phyloP scores from a whole-genome alignment of 2,888 invertebrate species.

The Hedya salicella region DNA sequence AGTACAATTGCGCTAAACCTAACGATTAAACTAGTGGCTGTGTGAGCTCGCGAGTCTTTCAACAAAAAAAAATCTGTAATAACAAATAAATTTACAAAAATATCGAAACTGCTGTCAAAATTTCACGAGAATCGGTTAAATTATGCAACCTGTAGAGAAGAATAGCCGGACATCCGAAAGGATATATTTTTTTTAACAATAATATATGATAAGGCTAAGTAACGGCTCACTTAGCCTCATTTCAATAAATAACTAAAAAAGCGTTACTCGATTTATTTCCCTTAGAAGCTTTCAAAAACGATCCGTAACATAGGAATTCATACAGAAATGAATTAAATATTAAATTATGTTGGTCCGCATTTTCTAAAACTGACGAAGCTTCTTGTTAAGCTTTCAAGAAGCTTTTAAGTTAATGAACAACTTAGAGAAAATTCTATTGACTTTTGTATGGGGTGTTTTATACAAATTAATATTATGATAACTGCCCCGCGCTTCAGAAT shows the following conservation, averaged over 20 bases:
- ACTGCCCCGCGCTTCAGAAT: constrained; percentile 38
- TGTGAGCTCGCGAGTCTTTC: too few relatives aligned
- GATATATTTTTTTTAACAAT: too few relatives aligned
- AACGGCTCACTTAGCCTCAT: background rate
- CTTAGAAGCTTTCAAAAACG: constrained; percentile 69
- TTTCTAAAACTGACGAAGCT: constrained; percentile 81
- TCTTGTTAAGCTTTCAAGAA: constrained; percentile 82
- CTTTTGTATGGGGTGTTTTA: constrained; percentile 63
- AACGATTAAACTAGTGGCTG: too few relatives aligned
- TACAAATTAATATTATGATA: constrained; percentile 57
- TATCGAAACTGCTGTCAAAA: too few relatives aligned
- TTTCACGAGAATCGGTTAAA: too few relatives aligned
- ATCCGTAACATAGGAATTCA: constrained; percentile 71
- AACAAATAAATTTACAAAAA: too few relatives aligned
- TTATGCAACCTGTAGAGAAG: too few relatives aligned
- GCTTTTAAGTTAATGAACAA: constrained; percentile 84
- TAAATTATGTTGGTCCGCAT: constrained; percentile 81
- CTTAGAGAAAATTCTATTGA: constrained; percentile 79
- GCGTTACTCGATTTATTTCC: constrained; percentile 50
- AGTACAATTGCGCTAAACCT: too few relatives aligned
- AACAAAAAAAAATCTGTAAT: too few relatives aligned
- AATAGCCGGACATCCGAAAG: too few relatives aligned
- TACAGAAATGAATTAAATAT: constrained; percentile 83
- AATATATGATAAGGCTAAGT: too few relatives aligned
- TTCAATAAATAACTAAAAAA: constrained; percentile 3